Conservation (phyloP, 1,140 invertebrate genomes). For the Temnothorax curvispinosus region DNA sequence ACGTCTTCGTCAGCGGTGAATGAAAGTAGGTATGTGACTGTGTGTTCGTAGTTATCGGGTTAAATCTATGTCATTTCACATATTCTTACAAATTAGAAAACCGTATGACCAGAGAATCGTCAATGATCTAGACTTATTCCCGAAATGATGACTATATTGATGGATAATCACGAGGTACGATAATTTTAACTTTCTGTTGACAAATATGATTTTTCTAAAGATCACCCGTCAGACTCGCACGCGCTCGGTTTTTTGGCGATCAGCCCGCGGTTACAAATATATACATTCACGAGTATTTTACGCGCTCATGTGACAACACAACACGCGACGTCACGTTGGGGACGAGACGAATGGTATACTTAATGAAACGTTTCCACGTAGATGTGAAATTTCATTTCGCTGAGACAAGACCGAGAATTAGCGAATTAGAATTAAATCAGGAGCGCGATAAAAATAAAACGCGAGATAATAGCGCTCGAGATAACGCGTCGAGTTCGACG, state of each 20-base stretch:
- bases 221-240: background rate
- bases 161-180: background rate
- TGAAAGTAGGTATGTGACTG: background rate
- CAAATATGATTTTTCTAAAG: slow-evolving; percentile 6
- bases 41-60: background rate
- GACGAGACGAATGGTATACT: background rate
- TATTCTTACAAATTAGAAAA: background rate
- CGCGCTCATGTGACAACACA: slow-evolving; percentile 52
- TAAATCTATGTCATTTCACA: background rate
- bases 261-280: slow-evolving; percentile 63
- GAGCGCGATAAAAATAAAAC: slow-evolving; percentile 11
- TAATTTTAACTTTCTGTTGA: slow-evolving; percentile 24
- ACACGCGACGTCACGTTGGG: slow-evolving; percentile 54
- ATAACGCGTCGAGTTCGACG: slow-evolving; percentile 14
- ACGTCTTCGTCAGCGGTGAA: background rate
- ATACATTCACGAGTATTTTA: slow-evolving; percentile 52
- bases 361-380: slow-evolving; percentile 27
- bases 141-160: background rate
- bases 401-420: background rate
- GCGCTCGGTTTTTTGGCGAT: slow-evolving; percentile 62
- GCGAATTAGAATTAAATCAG: slow-evolving; percentile 21
- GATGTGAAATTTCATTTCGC: slow-evolving; percentile 33
- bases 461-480: background rate
- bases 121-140: background rate
- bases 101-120: background rate